phyloP scores from a whole-genome alignment of 1,140 invertebrate genomes.

The Magallana ariakensis region DNA sequence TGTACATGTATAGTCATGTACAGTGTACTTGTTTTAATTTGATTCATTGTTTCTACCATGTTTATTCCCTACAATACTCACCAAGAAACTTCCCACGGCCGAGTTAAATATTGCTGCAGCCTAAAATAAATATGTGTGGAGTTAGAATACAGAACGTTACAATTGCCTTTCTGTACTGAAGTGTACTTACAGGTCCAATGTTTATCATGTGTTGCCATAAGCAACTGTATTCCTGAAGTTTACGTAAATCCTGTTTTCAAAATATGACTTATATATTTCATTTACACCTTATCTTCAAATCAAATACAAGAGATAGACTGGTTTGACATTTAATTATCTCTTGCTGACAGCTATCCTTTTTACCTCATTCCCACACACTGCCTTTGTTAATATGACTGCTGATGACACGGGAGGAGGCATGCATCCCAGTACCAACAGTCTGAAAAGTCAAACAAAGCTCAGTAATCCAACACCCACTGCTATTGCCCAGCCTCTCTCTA shows the following conservation, averaged over 20 bases:
- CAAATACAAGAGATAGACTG: no score
- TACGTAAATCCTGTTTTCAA: no score
- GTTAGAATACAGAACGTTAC: no score
- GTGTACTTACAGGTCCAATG: no score
- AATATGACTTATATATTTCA: no score
- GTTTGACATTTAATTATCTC: no score
- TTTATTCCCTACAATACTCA: slow-evolving; percentile 76
- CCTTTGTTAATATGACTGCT: slow-evolving; percentile 83
- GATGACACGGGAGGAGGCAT: slow-evolving; percentile 84
- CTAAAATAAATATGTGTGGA: slow-evolving; percentile 57
- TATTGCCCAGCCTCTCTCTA: not conserved
- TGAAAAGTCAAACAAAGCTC: slow-evolving; percentile 69
- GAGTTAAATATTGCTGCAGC: slow-evolving; percentile 83
- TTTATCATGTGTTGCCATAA: no score
- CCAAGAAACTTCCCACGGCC: slow-evolving; percentile 82
- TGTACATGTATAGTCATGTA: not conserved
- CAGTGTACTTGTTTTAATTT: not conserved
- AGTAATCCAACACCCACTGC: not conserved
- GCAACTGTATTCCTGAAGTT: no score
- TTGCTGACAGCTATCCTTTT: not conserved
- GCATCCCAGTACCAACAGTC: slow-evolving; percentile 82
- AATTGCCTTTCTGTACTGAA: no score
- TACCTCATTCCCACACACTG: slow-evolving; percentile 83
- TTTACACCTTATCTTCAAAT: no score
- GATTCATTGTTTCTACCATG: not conserved